Conservation (phyloP, 2,113 vertebrate species). For the Pseudorectes ferrugineus region DNA sequence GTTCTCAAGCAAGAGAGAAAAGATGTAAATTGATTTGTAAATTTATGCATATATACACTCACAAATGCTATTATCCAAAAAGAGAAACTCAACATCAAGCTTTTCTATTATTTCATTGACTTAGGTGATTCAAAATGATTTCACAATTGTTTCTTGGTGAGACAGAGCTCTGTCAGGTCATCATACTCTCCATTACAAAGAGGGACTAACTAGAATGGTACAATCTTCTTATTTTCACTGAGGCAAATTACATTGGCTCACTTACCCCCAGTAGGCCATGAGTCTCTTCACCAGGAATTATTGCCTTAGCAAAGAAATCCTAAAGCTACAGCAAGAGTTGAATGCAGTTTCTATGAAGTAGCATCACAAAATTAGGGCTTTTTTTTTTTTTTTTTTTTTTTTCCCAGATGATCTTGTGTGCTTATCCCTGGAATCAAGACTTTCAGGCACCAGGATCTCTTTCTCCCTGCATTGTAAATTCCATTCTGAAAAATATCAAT, state of each 20-base stretch:
- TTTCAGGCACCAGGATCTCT: neutral
- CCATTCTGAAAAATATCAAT: neutral
- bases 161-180: neutral
- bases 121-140: neutral
- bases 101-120: neutral
- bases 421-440: neutral
- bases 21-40: neutral
- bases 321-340: neutral
- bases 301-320: neutral
- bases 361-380: neutral
- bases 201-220: neutral
- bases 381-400: neutral
- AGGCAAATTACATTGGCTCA: neutral
- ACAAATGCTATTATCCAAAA: neutral
- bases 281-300: neutral
- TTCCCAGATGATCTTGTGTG: neutral
- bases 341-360: neutral
- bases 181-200: neutral
- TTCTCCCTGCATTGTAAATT: neutral
- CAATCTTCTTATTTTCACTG: neutral
- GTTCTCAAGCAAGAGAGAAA: neutral
- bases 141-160: neutral
- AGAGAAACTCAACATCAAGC: neutral
- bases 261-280: accelerated
- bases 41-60: neutral